A percentile compares a stretch with the other conserved stretches of the same genome.
Conservation (phyloP, 2,797 vertebrate species). For the Acanthornis magna region DNA sequence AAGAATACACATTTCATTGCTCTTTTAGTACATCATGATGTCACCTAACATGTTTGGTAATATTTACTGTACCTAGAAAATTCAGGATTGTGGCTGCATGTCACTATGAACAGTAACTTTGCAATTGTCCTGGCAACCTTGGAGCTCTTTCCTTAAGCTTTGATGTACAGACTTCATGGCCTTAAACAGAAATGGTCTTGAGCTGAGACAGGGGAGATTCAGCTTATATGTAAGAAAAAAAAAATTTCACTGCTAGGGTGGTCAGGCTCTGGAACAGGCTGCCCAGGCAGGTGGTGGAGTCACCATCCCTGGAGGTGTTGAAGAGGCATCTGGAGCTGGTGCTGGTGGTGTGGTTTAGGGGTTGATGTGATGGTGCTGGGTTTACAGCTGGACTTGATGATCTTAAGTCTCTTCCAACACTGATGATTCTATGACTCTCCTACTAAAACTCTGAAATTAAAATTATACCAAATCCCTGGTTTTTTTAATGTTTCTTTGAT, state of each 20-base stretch:
- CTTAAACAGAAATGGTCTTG: not conserved
- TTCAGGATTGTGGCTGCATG: not conserved
- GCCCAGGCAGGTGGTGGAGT: not conserved
- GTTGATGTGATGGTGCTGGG: not conserved
- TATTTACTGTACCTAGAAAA: not conserved
- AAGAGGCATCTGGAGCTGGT: not conserved
- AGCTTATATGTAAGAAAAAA: not conserved
- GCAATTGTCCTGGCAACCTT: not conserved
- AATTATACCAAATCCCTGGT: not conserved
- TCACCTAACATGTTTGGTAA: not conserved
- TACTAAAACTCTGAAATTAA: not conserved
- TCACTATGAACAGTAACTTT: not conserved
- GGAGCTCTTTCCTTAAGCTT: not conserved
- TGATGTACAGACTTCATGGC: not conserved
- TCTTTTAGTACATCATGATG: not conserved
- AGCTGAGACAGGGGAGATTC: not conserved
- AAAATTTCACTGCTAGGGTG: fast-evolving
- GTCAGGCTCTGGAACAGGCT: not conserved
- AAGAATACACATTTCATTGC: not conserved
- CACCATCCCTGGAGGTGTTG: not conserved
- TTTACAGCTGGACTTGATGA: not conserved
- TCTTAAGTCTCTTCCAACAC: not conserved
- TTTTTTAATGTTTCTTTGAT: not conserved
- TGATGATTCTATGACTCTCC: not conserved
- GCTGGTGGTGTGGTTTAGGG: not conserved